Base-by-base conservation (phyloP, 2,113 vertebrate genomes). In the Epinephelus fuscoguttatus region DNA sequence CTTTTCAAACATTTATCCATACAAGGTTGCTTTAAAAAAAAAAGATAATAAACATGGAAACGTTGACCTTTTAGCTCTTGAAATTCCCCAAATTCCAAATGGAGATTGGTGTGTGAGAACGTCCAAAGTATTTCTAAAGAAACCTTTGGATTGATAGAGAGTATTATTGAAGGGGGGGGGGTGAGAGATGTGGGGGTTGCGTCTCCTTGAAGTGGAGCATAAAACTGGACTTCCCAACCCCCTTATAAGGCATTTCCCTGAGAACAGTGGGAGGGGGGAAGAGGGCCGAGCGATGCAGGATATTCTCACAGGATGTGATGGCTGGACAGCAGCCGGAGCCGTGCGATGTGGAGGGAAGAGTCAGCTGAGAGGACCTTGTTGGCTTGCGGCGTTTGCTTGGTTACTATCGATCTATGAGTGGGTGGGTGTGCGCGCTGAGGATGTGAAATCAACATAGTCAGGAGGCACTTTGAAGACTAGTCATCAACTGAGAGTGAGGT, bases 261-360 rank as follows among this genome's bases (percentile, higher is more conserved):
- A 53, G 75, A 81, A 47, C 79, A 72, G 89, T 63, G 84, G 89
- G 90, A 82, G 88, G 91, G 80, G 80, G 79, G 74, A 72, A 86
- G 67, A 81, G 82, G 78, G 84, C 88, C 63, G 70, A 69, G 79
- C 71, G 78, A 81, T 82, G 89, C 91, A 94, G 95, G 94, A 94
- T 95, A 93, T 95, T 95, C 89, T 94, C 92, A 94, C 94, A 95
- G 94, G 95, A 95, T 94, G 93, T 91, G 88, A 88, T 91, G 89
- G 82, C 88, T 77, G 90, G 79, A 88, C 63, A 69, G 81, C 86
- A 91, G 90, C 88, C 66, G 72, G 40, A 85, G 73, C 53, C 1
- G 27, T 27, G 82, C 82, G 50, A 90, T 83, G 89, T 50, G 75
- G 78, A 81, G 84, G 71, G 81, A 62, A 86, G 75, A 89, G 80